Conservation (phyloP, 2,113 vertebrate genomes). For the Dinomys branickii region DNA sequence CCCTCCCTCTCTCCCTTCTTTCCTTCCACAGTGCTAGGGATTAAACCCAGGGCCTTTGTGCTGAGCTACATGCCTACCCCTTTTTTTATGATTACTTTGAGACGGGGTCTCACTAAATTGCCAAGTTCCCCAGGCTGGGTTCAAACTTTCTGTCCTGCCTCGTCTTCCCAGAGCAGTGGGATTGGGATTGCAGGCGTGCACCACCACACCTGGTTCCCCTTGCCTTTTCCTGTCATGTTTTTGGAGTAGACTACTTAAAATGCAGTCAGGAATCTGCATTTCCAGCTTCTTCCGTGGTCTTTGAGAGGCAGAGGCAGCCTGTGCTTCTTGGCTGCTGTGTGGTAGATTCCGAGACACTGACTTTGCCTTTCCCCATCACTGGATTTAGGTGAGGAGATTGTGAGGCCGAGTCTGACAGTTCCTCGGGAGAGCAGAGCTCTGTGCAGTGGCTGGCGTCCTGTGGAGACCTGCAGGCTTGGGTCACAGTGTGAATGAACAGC, state of each 20-base stretch:
- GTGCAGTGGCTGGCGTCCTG: constrained; percentile 75
- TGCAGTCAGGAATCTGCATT: background rate
- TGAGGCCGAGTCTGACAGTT: background rate
- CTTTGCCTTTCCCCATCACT: background rate
- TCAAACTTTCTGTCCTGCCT: background rate
- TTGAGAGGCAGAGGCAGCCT: background rate
- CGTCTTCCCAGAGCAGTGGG: background rate
- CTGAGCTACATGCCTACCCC: background rate
- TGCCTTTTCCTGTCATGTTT: constrained; percentile 6
- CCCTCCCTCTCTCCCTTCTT: no score
- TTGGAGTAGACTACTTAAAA: background rate
- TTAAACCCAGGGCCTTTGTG: background rate
- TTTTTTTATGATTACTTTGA: no score
- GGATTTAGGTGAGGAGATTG: background rate
- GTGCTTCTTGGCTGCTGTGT: background rate
- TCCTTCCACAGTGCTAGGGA: background rate
- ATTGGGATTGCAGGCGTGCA: background rate
- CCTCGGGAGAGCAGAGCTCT: constrained; percentile 81
- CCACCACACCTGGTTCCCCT: background rate
- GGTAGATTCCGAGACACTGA: background rate
- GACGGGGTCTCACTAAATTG: background rate
- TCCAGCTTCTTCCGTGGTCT: background rate
- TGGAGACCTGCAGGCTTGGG: constrained; percentile 85
- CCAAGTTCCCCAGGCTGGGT: background rate
- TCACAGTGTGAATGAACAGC: constrained; percentile 90